A percentile compares a stretch with the other conserved stretches of the same genome.
Evolutionary conservation across 53 echinoderm and acorn worm species (phyloP).

Genomic region (Zoroaster sp.): DNA sequence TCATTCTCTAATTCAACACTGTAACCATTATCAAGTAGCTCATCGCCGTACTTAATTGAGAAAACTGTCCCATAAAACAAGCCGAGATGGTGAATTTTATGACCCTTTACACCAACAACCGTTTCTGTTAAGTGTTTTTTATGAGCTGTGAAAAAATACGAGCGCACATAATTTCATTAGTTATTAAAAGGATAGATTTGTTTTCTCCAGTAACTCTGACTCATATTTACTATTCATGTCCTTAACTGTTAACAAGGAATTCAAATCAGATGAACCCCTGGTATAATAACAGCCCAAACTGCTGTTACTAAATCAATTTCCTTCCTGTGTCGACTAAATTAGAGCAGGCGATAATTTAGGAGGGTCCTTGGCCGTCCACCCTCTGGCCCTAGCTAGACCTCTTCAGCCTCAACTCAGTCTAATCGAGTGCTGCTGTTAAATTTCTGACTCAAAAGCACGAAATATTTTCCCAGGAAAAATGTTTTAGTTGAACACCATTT

Average conservation of each 20-base stretch:
- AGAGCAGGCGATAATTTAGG: constrained; percentile 1
- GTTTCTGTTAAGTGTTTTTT: background rate
- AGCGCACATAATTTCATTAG: too few relatives aligned
- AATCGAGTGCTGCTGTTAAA: constrained; percentile 19
- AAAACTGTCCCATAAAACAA: background rate
- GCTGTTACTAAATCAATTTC: background rate
- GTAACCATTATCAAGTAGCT: background rate
- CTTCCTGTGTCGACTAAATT: constrained; percentile 7
- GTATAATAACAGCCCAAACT: constrained; percentile 4
- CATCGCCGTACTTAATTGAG: background rate
- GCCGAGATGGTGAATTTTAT: background rate
- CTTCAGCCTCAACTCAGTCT: background rate
- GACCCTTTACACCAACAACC: background rate
- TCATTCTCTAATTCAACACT: background rate
- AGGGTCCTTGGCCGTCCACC: background rate
- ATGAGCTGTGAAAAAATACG: background rate
- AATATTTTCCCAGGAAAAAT: background rate
- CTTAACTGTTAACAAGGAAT: background rate
- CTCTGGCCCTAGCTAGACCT: background rate
- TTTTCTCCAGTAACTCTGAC: background rate
- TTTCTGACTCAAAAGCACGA: constrained; percentile 38
- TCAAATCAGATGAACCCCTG: background rate
- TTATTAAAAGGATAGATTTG: too few relatives aligned
- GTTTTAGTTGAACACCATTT: background rate
- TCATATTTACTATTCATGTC: background rate